Percentiles rank a stretch among this genome's conserved stretches.
Conservation (phyloP, 1,140 invertebrate species). For the Dermatophagoides farinae region DNA sequence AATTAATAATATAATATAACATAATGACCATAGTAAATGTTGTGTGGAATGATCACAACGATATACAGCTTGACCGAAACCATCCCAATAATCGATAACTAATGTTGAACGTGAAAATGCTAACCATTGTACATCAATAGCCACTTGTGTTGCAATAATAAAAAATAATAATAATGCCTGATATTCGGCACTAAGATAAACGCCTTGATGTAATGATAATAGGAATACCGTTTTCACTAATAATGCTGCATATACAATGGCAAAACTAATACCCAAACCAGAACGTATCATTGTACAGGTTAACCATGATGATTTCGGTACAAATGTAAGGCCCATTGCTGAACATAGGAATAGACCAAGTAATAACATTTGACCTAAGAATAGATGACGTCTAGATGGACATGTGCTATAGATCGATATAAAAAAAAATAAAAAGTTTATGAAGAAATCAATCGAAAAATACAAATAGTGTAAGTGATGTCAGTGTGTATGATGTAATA, state of each 20-base stretch:
- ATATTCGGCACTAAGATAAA: conserved; percentile 78
- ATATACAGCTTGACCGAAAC: conserved; percentile 5
- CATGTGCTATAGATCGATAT: conserved; percentile 37
- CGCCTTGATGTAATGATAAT: conserved; percentile 66
- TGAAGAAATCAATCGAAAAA: too few relatives aligned
- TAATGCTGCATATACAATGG: conserved; percentile 70
- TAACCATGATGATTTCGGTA: conserved; percentile 42
- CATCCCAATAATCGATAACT: conserved; percentile 10
- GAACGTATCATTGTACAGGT: conserved; percentile 64
- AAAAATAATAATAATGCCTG: conserved; percentile 69
- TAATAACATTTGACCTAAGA: conserved; percentile 71
- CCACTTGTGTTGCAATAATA: conserved; percentile 46
- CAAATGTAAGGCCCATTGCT: conserved; percentile 51
- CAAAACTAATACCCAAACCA: conserved; percentile 60
- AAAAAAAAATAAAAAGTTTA: neutral
- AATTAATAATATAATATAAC: conserved; percentile 60
- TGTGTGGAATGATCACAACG: conserved; percentile 22
- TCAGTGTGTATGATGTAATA: too few relatives aligned
- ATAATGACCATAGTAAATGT: conserved; percentile 48
- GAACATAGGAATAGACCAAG: conserved; percentile 64
- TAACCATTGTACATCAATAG: conserved; percentile 37
- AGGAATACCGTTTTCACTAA: conserved; percentile 84
- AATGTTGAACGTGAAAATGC: conserved; percentile 19
- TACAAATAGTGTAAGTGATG: too few relatives aligned
- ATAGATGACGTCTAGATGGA: conserved; percentile 59